Conservation (phyloP, 2,113 vertebrate genomes). For the Raja brachyura region DNA sequence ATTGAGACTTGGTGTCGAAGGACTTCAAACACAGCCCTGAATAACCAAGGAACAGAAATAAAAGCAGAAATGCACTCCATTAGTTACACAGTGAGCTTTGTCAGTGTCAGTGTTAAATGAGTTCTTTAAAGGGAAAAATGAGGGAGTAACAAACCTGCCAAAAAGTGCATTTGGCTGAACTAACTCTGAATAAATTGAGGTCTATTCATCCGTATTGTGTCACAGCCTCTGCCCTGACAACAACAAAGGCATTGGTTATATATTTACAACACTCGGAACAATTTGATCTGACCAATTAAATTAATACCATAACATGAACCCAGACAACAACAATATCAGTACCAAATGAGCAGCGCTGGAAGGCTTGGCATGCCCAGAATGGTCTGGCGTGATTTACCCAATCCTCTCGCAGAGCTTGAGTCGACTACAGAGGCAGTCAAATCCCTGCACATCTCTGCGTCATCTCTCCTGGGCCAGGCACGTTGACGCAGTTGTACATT, state of each 20-base stretch:
- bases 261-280: constrained; percentile 24
- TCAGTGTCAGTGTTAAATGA: not conserved
- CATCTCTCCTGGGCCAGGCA: no score
- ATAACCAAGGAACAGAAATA: constrained; percentile 45
- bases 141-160: not conserved
- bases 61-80: constrained; percentile 42
- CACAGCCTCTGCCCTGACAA: not conserved
- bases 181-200: constrained; percentile 36
- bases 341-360: not conserved
- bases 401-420: not conserved
- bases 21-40: constrained; percentile 48
- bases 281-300: constrained; percentile 34
- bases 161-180: constrained; percentile 29
- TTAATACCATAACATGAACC: constrained; percentile 23
- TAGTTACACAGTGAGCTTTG: constrained; percentile 17
- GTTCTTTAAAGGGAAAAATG: constrained; percentile 19
- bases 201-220: constrained; percentile 8
- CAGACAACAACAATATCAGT: not conserved
- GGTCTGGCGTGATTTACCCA: not conserved
- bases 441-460: no score
- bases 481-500: no score
- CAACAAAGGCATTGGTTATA: constrained; percentile 24
- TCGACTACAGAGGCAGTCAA: no score
- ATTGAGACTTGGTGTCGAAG: constrained; percentile 46
- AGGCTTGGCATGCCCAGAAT: not conserved